A percentile compares a stretch with the other conserved stretches of the same genome.
Conservation (phyloP, 2,113 vertebrate genomes). For the Peucedramus taeniatus region DNA sequence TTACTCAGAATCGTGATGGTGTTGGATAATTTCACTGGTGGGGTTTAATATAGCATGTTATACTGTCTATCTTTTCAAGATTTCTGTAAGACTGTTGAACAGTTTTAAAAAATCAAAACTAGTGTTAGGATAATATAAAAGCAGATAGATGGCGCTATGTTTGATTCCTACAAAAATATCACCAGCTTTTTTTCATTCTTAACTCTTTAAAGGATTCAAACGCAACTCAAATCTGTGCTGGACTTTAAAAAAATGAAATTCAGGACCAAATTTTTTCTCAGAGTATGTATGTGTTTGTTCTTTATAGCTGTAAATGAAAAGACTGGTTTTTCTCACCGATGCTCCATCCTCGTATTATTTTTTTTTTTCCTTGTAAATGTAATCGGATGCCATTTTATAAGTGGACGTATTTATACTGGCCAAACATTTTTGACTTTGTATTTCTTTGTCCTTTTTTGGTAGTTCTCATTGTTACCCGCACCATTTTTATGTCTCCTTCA, state of each 20-base stretch:
- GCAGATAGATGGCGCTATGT: constrained; percentile 96
- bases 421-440: constrained; percentile 89
- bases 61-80: constrained; percentile 92
- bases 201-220: constrained; percentile 97
- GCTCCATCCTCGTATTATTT: constrained; percentile 83
- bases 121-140: constrained; percentile 95
- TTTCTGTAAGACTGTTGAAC: constrained; percentile 96
- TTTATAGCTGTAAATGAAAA: constrained; percentile 84
- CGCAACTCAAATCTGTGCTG: constrained; percentile 99
- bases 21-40: constrained; percentile 89
- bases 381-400: constrained; percentile 98
- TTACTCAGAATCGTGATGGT: constrained; percentile 89
- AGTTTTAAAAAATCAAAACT: constrained; percentile 74
- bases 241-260: constrained; percentile 87
- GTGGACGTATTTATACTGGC: constrained; percentile 99
- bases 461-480: constrained; percentile 87
- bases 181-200: constrained; percentile 97
- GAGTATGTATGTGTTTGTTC: constrained; percentile 84
- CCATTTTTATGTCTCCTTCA: constrained; percentile 97
- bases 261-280: constrained; percentile 97
- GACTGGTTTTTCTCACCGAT: constrained; percentile 82
- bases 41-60: constrained; percentile 93
- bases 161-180: constrained; percentile 93
- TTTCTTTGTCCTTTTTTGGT: constrained; percentile 73
- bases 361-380: constrained; percentile 87